These are phyloP conservation scores for Rhyacichthys aspro DNA, from an alignment of 2,797 vertebrate species.

Conservation along the genomic window DNA sequence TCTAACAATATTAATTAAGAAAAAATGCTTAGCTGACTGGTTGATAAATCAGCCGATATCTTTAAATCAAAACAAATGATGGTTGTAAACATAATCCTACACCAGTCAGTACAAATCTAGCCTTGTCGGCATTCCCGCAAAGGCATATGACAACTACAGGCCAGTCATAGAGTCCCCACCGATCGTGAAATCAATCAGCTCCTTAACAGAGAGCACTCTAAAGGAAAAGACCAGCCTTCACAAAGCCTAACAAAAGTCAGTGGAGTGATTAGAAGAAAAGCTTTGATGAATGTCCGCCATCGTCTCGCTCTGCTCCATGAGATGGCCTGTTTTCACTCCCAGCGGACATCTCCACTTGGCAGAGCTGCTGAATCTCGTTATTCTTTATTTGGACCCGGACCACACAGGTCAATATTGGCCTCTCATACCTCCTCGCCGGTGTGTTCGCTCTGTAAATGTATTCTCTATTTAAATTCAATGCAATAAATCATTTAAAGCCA, in stretches of 20 bases:
- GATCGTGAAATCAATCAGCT: slow-evolving; percentile 68
- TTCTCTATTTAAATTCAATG: slow-evolving; percentile 74
- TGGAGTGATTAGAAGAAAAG: slow-evolving; percentile 68
- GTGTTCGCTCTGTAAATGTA: slow-evolving; percentile 63
- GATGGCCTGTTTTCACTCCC: slow-evolving; percentile 66
- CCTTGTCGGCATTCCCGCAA: slow-evolving; percentile 61
- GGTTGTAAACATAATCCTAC: slow-evolving; percentile 66
- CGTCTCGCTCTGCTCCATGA: slow-evolving; percentile 47
- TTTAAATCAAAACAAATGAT: slow-evolving; percentile 82
- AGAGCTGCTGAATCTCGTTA: slow-evolving; percentile 77
- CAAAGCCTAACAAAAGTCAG: slow-evolving; percentile 70
- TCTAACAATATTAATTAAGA: slow-evolving; percentile 88
- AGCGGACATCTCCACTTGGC: slow-evolving; percentile 75
- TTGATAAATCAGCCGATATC: slow-evolving; percentile 76
- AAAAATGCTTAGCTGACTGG: slow-evolving; percentile 80
- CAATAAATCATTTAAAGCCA: slow-evolving; percentile 78
- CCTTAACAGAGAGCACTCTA: slow-evolving; percentile 65
- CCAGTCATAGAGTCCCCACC: background rate
- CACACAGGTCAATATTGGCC: slow-evolving; percentile 73
- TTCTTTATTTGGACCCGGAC: slow-evolving; percentile 75
- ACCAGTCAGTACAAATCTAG: slow-evolving; percentile 53
- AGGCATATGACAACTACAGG: slow-evolving; percentile 52
- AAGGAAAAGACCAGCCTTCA: slow-evolving; percentile 66
- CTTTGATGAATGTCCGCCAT: slow-evolving; percentile 70
- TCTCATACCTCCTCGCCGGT: slow-evolving; percentile 41